Base-by-base conservation (phyloP, 37 sponge, comb jelly and placozoan genomes). In the Eunapius fragilis region DNA sequence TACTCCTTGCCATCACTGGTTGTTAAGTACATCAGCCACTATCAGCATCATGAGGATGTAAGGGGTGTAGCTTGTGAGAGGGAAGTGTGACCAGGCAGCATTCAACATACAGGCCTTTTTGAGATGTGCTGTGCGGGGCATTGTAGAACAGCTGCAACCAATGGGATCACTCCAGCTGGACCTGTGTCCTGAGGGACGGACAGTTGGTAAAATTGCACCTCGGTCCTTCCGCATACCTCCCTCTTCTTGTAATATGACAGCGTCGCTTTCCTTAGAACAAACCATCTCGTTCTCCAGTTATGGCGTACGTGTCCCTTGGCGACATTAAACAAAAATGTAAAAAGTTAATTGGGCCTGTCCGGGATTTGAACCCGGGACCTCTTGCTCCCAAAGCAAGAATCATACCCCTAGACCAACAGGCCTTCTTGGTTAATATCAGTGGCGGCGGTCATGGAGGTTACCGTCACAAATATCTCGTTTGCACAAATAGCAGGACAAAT, bases 291-390 rank as follows among this genome's bases (percentile, higher is more conserved):
- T 22, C 94, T 83, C 94, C 94, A 93, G 78, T 89, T 93, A 69
- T 75, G 84, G 14, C 94, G 80, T 37, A 93, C 49, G 71, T 93
- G 94, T 0, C 94, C 94, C 94, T 93, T n/a, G 2, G 47, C 47
- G 9, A 45, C 47, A 45, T 11, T 11, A 71, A 76, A 58, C 41
- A 79, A 82, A 82, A 45, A 82, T 31, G 76, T 82, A 86, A 82
- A 77, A 92, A 83, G 89, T 84, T 71, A 84, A 50, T 33, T 78
- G 93, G 93, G 93, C 93, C 82, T 82, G 93, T 93, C 93, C 93
- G 93, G 93, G 93, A 93, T 86, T 93, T 68, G 93, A 93, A 93
- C 93, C 93, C 93, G 93, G 93, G 93, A 88, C 93, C 93, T 93
- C 93, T 93, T 89, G 93, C 89, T 89, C 93, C 93, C 93, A 86